phyloP scores from a whole-genome alignment of 2,797 vertebrate genomes.

The Squalus acanthias region DNA sequence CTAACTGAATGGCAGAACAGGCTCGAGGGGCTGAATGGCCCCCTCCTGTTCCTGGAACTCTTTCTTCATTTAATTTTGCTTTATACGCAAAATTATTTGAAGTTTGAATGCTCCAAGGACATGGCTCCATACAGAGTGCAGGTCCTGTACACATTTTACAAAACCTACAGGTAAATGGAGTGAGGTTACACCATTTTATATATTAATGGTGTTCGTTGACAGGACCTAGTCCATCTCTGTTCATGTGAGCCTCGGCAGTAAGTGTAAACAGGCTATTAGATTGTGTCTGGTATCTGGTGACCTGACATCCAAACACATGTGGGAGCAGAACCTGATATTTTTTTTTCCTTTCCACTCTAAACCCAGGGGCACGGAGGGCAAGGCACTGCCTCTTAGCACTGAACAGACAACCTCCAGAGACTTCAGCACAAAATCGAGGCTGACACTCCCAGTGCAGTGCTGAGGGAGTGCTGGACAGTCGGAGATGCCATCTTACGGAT shows the following conservation, averaged over 20 bases:
- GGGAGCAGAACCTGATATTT: background rate
- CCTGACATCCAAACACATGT: background rate
- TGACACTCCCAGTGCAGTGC: background rate
- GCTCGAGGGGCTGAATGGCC: background rate
- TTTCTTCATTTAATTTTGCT: background rate
- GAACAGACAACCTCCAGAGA: background rate
- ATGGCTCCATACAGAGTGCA: background rate
- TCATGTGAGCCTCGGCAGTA: background rate
- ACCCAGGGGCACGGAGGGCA: background rate
- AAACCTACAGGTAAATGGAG: background rate
- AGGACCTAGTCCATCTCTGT: background rate
- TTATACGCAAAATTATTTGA: background rate
- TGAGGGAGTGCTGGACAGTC: background rate
- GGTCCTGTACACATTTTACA: background rate
- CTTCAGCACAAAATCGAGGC: background rate
- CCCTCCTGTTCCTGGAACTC: background rate
- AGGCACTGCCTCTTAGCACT: background rate
- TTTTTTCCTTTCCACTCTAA: background rate
- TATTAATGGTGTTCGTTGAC: background rate
- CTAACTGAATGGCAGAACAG: background rate
- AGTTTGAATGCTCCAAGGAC: background rate
- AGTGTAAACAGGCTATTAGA: background rate
- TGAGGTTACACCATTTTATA: background rate
- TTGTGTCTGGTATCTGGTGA: background rate
- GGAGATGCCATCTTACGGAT: background rate